These are phyloP conservation scores for Tiliqua scincoides DNA, from an alignment of 2,113 vertebrate species.

Conservation along the genomic window DNA sequence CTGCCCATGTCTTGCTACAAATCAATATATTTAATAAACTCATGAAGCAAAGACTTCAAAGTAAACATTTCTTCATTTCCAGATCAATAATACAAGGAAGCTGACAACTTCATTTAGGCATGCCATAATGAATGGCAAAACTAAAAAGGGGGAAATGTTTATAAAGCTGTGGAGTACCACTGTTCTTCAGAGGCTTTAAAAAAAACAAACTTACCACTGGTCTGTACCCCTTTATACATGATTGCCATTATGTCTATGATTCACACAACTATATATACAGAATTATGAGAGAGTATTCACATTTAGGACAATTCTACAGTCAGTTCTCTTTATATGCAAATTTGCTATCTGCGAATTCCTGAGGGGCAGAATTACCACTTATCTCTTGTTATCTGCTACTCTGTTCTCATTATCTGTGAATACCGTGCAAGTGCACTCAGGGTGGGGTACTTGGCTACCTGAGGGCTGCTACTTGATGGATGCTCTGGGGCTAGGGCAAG, in stretches of 20 bases:
- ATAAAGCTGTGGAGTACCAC: not conserved
- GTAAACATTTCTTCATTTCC: constrained; percentile 45
- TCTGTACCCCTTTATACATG: too few species aligned
- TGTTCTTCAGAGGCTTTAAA: not conserved
- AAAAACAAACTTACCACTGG: not conserved
- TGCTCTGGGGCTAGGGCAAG: too few species aligned
- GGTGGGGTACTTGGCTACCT: too few species aligned
- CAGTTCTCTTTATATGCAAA: too few species aligned
- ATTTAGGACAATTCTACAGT: not conserved
- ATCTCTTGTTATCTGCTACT: too few species aligned
- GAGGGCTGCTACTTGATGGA: too few species aligned
- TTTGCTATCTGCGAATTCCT: too few species aligned
- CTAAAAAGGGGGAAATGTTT: constrained; percentile 29
- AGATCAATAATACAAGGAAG: constrained; percentile 56
- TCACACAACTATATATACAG: not conserved
- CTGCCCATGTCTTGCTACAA: constrained; percentile 32
- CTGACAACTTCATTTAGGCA: constrained; percentile 14
- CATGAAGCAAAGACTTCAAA: constrained; percentile 30
- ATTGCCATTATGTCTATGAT: not conserved
- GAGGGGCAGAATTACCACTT: too few species aligned
- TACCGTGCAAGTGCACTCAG: too few species aligned
- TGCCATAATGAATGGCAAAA: constrained; percentile 17
- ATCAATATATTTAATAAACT: constrained; percentile 40
- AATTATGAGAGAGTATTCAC: too few species aligned
- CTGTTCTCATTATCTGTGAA: too few species aligned